Evolutionary conservation across 1,140 invertebrate genomes (phyloP).

Genomic region (Drosophila nikananu): DNA sequence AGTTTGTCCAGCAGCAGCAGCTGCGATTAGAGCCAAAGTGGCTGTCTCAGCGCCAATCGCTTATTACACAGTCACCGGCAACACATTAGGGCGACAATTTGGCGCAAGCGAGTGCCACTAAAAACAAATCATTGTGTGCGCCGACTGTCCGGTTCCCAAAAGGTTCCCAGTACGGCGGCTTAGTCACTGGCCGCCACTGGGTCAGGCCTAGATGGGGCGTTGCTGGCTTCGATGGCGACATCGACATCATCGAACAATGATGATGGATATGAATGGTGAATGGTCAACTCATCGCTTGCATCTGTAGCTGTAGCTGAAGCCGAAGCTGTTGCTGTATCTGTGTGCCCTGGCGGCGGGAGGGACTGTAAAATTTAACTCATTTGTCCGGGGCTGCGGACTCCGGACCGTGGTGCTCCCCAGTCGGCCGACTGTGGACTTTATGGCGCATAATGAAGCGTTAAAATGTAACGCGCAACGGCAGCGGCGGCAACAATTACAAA

Average conservation of each 20-base stretch:
- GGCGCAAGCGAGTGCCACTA: conserved; percentile 43
- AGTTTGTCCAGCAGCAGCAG: conserved; percentile 6
- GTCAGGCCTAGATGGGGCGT: conserved; percentile 27
- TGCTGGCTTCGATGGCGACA: conserved; percentile 31
- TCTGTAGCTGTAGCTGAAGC: conserved; percentile 20
- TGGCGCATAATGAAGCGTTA: conserved; percentile 80
- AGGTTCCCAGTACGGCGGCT: conserved; percentile 33
- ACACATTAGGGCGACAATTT: conserved; percentile 61
- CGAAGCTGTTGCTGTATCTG: conserved; percentile 41
- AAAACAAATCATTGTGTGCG: conserved; percentile 44
- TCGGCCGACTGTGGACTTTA: conserved; percentile 44
- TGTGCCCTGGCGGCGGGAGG: conserved; percentile 27
- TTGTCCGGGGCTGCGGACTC: conserved; percentile 22
- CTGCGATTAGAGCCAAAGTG: conserved; percentile 44
- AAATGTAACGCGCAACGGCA: conserved; percentile 76
- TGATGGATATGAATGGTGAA: conserved; percentile 62
- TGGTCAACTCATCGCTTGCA: conserved; percentile 49
- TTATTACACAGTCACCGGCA: conserved; percentile 60
- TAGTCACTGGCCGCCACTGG: conserved; percentile 28
- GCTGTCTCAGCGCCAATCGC: conserved; percentile 26
- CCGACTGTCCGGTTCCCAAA: conserved; percentile 22
- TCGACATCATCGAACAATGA: conserved; percentile 51
- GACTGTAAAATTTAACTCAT: conserved; percentile 66
- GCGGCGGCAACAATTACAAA: conserved; percentile 73
- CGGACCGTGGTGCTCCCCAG: conserved; percentile 8